Evolutionary conservation across 2,113 vertebrate species (phyloP).

Genomic region (Ciconia maguari): DNA sequence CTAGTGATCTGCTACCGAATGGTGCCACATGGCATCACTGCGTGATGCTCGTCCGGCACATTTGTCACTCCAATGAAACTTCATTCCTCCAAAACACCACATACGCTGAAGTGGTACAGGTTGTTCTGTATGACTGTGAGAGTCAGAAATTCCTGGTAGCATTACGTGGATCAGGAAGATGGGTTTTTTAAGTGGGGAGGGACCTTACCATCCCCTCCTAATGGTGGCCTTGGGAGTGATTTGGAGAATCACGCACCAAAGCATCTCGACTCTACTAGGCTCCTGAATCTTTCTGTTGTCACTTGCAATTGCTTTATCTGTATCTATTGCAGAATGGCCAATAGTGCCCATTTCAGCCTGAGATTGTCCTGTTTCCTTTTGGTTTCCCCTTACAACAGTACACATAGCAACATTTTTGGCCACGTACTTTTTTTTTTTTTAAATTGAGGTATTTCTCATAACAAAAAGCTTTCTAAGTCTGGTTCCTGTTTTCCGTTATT

Average conservation of each 20-base stretch:
- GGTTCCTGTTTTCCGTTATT: not conserved
- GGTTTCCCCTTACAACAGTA: not conserved
- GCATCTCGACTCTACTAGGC: not conserved
- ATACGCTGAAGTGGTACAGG: not conserved
- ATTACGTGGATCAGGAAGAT: not conserved
- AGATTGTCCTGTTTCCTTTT: not conserved
- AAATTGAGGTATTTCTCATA: not conserved
- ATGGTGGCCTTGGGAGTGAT: not conserved
- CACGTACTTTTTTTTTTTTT: not conserved
- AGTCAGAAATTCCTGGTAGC: not conserved
- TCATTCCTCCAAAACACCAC: not conserved
- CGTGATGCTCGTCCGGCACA: not conserved
- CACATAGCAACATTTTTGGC: not conserved
- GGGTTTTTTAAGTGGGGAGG: not conserved
- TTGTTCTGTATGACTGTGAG: not conserved
- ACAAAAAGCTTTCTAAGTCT: not conserved
- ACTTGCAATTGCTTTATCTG: not conserved
- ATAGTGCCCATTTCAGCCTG: not conserved
- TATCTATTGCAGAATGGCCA: not conserved
- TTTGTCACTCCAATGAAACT: not conserved
- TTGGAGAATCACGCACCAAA: not conserved
- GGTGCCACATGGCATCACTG: not conserved
- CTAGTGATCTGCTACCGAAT: not conserved
- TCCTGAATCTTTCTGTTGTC: not conserved
- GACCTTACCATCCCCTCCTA: not conserved